Evolutionary conservation across 2,888 invertebrate genomes (phyloP).

Genomic region (Dasypolia templi): DNA sequence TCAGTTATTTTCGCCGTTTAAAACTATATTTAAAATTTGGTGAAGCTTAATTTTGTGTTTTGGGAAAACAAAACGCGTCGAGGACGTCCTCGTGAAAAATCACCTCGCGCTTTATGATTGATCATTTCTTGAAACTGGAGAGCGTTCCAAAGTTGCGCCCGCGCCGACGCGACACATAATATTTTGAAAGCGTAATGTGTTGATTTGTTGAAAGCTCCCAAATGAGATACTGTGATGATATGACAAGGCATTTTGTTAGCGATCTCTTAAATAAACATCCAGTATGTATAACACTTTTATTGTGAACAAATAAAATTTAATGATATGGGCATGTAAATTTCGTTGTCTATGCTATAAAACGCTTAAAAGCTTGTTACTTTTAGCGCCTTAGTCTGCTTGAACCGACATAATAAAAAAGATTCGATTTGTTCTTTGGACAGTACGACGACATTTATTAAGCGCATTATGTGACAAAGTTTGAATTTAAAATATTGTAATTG

Average conservation of each 20-base stretch:
- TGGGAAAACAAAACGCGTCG: constrained; percentile 85
- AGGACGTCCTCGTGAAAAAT: constrained; percentile 85
- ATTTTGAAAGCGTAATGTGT: constrained; percentile 83
- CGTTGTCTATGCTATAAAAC: constrained; percentile 46
- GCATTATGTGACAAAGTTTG: constrained; percentile 62
- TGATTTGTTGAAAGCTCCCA: constrained; percentile 83
- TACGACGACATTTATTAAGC: constrained; percentile 68
- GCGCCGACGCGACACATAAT: constrained; percentile 68
- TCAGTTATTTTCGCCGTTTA: constrained; percentile 80
- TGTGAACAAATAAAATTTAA: constrained; percentile 45
- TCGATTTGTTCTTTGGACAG: constrained; percentile 42
- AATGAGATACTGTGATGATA: constrained; percentile 81
- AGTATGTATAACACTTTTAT: constrained; percentile 53
- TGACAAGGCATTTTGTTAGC: constrained; percentile 70
- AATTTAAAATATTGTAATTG: constrained; percentile 70
- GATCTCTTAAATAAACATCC: constrained; percentile 65
- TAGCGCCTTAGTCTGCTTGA: constrained; percentile 24
- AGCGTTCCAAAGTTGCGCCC: constrained; percentile 65
- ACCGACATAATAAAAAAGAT: constrained; percentile 42
- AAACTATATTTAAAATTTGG: constrained; percentile 82
- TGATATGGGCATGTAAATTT: constrained; percentile 25
- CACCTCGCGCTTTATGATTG: constrained; percentile 88
- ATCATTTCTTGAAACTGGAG: constrained; percentile 87
- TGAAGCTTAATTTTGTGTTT: constrained; percentile 81
- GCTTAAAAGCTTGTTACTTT: constrained; percentile 58